phyloP scores from a whole-genome alignment of 2,797 vertebrate genomes.

The Craterocephalus amniculus region DNA sequence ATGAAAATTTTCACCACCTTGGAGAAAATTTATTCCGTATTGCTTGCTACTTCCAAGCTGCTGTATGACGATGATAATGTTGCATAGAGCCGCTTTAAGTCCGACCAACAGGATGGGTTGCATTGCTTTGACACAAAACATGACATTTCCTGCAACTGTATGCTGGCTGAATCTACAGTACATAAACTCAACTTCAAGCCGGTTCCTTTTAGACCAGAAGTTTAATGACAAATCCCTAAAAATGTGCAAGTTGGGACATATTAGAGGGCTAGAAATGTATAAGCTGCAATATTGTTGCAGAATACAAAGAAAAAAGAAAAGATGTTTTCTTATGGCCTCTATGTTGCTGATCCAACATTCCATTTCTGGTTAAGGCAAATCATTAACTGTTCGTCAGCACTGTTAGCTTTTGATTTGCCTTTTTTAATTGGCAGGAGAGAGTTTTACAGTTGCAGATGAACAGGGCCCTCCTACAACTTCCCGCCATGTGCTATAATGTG shows the following conservation, averaged over 20 bases:
- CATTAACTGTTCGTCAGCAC: background rate
- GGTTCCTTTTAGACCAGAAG: background rate
- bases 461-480: background rate
- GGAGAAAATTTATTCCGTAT: background rate
- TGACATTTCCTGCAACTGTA: background rate
- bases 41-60: no score
- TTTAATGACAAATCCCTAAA: background rate
- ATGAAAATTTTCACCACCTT: no score
- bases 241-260: background rate
- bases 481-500: background rate
- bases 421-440: background rate
- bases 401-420: background rate
- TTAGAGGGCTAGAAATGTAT: background rate
- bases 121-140: background rate
- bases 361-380: background rate
- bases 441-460: background rate
- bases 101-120: background rate
- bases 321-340: background rate
- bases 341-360: background rate
- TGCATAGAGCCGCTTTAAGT: no score
- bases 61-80: no score
- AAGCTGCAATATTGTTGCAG: background rate
- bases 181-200: background rate
- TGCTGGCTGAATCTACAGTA: background rate
- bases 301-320: background rate